These are phyloP conservation scores for Synanthedon formicaeformis DNA, from an alignment of 2,888 invertebrate species.

Conservation along the genomic window DNA sequence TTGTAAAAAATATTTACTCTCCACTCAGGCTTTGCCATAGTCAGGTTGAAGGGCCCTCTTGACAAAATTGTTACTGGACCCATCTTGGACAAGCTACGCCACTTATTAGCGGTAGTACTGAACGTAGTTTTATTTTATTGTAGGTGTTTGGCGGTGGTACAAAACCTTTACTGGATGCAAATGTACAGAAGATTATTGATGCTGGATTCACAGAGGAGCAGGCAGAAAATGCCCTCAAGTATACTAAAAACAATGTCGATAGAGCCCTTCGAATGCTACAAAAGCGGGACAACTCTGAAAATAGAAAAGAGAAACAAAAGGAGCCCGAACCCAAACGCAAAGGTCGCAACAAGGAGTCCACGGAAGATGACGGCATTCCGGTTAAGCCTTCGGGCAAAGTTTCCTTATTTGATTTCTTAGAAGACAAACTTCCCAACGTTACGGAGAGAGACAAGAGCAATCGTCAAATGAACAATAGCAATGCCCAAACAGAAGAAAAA, in stretches of 20 bases:
- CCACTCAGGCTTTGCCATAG: too few species aligned
- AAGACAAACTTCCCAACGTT: slow-evolving; percentile 79
- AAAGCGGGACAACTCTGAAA: slow-evolving; percentile 64
- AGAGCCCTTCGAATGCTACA: slow-evolving; percentile 77
- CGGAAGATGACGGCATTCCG: slow-evolving; percentile 68
- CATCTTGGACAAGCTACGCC: too few species aligned
- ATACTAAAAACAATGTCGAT: slow-evolving; percentile 80
- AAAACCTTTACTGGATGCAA: slow-evolving; percentile 77
- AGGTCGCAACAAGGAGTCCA: slow-evolving; percentile 56
- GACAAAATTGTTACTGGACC: too few species aligned
- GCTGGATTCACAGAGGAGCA: slow-evolving; percentile 83
- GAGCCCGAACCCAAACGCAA: slow-evolving; percentile 58
- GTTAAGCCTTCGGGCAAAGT: slow-evolving; percentile 84
- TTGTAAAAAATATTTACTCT: too few species aligned
- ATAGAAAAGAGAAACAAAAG: slow-evolving; percentile 54
- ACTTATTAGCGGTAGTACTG: too few species aligned
- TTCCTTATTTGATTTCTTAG: slow-evolving; percentile 85
- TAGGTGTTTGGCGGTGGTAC: slow-evolving; percentile 75
- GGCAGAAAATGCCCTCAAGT: slow-evolving; percentile 78
- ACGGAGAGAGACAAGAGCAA: slow-evolving; percentile 52
- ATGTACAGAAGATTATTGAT: slow-evolving; percentile 83
- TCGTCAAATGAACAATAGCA: slow-evolving; percentile 31
- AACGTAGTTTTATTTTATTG: slow-evolving; percentile 8
- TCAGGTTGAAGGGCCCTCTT: too few species aligned
- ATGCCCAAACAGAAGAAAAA: slow-evolving; percentile 30